phyloP scores from a whole-genome alignment of 2,888 invertebrate genomes.

The Parnassius glacialis region DNA sequence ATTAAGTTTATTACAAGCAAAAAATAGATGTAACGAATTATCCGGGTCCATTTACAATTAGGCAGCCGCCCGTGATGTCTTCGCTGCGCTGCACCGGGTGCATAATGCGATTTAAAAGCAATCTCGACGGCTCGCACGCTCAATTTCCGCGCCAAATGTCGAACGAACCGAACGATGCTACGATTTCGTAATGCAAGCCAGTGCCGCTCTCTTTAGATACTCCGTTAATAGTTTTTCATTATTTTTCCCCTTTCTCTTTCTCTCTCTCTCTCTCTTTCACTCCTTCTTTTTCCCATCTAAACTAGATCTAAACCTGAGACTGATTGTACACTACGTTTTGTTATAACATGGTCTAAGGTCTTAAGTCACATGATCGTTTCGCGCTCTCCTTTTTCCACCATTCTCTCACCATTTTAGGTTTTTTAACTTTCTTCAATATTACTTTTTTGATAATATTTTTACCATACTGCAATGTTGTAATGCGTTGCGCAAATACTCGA shows the following conservation, averaged over 20 bases:
- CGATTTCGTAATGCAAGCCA: conserved; percentile 25
- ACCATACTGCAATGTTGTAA: too few relatives aligned
- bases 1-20: too few relatives aligned
- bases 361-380: too few relatives aligned
- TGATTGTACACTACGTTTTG: too few relatives aligned
- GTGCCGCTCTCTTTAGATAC: background rate
- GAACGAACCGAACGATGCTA: conserved; percentile 48
- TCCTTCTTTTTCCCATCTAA: background rate
- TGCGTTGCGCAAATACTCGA: too few relatives aligned
- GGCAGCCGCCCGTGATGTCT: conserved; percentile 23
- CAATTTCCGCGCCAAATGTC: conserved; percentile 65
- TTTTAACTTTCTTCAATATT: too few relatives aligned
- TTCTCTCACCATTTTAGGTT: too few relatives aligned
- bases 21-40: background rate
- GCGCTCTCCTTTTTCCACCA: too few relatives aligned
- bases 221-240: background rate
- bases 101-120: conserved; percentile 74
- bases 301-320: too few relatives aligned
- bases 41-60: conserved; percentile 24
- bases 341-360: too few relatives aligned
- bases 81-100: conserved; percentile 33
- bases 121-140: conserved; percentile 62
- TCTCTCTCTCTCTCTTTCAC: background rate
- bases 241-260: background rate
- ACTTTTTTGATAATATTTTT: too few relatives aligned